Conservation (phyloP, 2,113 vertebrate species). For the Misgurnus anguillicaudatus region DNA sequence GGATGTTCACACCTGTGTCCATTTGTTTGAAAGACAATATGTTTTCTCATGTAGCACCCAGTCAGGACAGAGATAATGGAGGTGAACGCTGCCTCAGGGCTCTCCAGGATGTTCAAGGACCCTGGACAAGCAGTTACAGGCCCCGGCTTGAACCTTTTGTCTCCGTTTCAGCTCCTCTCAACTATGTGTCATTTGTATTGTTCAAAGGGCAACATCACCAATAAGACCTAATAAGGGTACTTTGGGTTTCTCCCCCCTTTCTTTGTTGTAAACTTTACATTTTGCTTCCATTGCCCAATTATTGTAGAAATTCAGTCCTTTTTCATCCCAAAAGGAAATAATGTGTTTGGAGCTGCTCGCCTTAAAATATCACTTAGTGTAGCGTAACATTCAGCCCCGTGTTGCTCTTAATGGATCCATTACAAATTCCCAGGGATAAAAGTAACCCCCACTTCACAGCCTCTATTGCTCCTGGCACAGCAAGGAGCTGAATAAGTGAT, state of each 20-base stretch:
- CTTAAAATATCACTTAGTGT: constrained; percentile 23
- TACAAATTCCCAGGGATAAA: constrained; percentile 41
- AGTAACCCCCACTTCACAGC: background rate
- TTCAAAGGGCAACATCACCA: constrained; percentile 19
- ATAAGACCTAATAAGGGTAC: constrained; percentile 8
- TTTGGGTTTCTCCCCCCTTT: background rate
- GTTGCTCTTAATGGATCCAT: constrained; percentile 34
- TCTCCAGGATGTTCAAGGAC: constrained; percentile 22
- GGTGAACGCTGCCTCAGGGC: constrained; percentile 37
- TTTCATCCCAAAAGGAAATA: too few species aligned
- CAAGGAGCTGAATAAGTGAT: constrained; percentile 60
- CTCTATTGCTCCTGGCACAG: constrained; percentile 46
- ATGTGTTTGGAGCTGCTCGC: background rate
- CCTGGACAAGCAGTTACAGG: constrained; percentile 46
- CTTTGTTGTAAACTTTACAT: constrained; percentile 4
- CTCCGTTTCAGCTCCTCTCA: constrained; percentile 15
- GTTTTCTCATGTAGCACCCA: constrained; percentile 41
- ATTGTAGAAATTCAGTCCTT: too few species aligned
- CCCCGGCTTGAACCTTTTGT: constrained; percentile 29
- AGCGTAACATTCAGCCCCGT: background rate
- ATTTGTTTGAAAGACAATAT: constrained; percentile 44
- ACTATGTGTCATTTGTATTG: constrained; percentile 37
- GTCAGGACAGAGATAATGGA: constrained; percentile 34
- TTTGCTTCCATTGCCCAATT: background rate
- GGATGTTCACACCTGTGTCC: constrained; percentile 43